Conservation (phyloP, 2,888 invertebrate species). For the Allacma fusca region DNA sequence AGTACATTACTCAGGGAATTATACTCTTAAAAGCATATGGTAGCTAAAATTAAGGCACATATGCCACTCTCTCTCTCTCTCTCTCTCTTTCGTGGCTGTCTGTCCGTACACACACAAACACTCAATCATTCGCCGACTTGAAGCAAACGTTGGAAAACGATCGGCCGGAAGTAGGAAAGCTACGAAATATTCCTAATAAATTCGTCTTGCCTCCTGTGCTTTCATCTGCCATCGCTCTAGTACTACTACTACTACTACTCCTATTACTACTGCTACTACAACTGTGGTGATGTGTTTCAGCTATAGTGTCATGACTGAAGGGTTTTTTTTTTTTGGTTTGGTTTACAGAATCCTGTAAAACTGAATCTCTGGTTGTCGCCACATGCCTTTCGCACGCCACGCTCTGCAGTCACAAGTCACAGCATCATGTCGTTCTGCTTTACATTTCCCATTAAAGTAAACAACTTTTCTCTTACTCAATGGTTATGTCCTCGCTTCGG, state of each 20-base stretch:
- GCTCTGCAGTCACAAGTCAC: slow-evolving; percentile 23
- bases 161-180: slow-evolving; percentile 36
- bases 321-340: too few relatives aligned
- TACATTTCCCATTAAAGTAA: slow-evolving; percentile 1
- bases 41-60: background rate
- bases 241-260: background rate
- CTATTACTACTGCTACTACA: background rate
- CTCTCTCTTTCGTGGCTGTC: background rate
- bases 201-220: background rate
- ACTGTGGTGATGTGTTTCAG: background rate
- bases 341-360: background rate
- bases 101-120: background rate
- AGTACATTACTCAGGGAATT: background rate
- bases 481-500: background rate
- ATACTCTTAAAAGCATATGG: background rate
- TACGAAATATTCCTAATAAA: slow-evolving; percentile 28
- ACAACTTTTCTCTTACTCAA: slow-evolving; percentile 3
- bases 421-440: background rate
- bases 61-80: background rate
- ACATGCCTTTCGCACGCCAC: slow-evolving; percentile 32
- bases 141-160: slow-evolving; percentile 16
- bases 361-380: background rate
- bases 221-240: slow-evolving; percentile 23
- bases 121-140: slow-evolving; percentile 34
- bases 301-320: too few relatives aligned